A percentile compares a stretch with the other conserved stretches of the same genome.
Conservation (phyloP, 2,888 invertebrate genomes). For the Xestobium rufovillosum region DNA sequence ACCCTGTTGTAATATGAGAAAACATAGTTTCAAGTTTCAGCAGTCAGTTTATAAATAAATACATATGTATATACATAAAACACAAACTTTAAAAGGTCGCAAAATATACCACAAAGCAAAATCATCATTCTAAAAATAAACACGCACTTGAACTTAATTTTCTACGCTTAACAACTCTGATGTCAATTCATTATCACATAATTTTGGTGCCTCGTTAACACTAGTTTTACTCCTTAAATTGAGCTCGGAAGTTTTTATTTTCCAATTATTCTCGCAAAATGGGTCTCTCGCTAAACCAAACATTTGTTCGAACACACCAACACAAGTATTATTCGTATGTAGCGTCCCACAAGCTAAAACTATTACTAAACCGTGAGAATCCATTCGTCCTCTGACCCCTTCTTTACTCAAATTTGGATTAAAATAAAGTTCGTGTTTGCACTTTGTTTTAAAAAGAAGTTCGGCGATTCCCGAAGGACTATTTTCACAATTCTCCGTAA, state of each 20-base stretch:
- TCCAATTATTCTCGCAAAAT: slow-evolving; percentile 56
- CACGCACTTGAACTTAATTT: too few species aligned
- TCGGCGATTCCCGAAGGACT: slow-evolving; percentile 38
- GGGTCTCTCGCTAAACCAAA: slow-evolving; percentile 60
- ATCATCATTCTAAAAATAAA: too few species aligned
- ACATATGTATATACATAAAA: too few species aligned
- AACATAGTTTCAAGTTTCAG: too few species aligned
- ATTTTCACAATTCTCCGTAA: slow-evolving; percentile 30
- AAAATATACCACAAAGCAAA: too few species aligned
- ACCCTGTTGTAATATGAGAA: too few species aligned
- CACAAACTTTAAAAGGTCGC: too few species aligned
- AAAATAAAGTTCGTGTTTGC: slow-evolving; percentile 47
- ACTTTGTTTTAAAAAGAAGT: slow-evolving; percentile 38
- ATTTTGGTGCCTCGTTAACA: too few species aligned
- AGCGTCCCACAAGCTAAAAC: slow-evolving; percentile 57
- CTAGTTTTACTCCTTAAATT: slow-evolving; percentile 39
- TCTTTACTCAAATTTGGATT: slow-evolving; percentile 52
- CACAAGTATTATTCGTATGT: slow-evolving; percentile 46
- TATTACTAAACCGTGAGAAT: slow-evolving; percentile 55
- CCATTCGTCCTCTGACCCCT: slow-evolving; percentile 51
- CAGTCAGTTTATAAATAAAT: too few species aligned
- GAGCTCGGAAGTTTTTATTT: slow-evolving; percentile 53
- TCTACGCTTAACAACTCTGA: too few species aligned
- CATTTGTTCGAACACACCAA: slow-evolving; percentile 59
- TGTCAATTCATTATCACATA: too few species aligned